phyloP scores from a whole-genome alignment of 2,113 vertebrate genomes.

The Phylloscopus trochiloides region DNA sequence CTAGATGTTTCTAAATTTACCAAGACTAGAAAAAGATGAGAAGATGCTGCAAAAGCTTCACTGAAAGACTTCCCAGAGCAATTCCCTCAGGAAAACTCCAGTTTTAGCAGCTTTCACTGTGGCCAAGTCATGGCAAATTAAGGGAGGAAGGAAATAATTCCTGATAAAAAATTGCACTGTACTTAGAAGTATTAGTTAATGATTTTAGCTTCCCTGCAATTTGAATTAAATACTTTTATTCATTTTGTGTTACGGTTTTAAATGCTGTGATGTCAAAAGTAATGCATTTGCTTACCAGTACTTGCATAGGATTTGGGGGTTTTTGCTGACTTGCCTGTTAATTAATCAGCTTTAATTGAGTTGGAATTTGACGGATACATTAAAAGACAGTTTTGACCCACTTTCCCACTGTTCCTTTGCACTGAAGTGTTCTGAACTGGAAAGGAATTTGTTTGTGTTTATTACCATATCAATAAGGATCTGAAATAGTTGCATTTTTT shows the following conservation, averaged over 20 bases:
- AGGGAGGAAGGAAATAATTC: neutral
- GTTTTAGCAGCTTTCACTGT: neutral
- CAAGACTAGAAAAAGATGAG: neutral
- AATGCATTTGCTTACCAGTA: neutral
- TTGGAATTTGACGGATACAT: neutral
- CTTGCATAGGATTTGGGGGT: neutral
- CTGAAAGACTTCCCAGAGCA: neutral
- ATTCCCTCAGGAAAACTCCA: neutral
- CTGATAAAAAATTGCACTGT: neutral
- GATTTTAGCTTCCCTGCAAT: neutral
- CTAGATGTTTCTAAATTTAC: neutral
- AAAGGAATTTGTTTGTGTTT: neutral
- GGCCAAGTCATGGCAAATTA: neutral
- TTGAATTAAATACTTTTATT: neutral
- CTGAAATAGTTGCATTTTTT: neutral
- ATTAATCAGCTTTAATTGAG: slow-evolving; percentile 38
- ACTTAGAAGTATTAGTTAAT: neutral
- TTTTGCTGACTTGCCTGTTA: neutral
- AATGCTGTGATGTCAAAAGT: neutral
- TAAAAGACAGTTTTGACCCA: slow-evolving; percentile 5
- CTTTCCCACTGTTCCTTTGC: neutral
- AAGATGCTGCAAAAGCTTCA: neutral
- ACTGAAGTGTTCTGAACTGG: neutral
- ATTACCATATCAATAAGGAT: neutral
- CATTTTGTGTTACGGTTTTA: neutral